Evolutionary conservation across 2,888 invertebrate genomes (phyloP), one percentile per base, ranked within the genome.

Genomic region (Rapana venosa): DNA sequence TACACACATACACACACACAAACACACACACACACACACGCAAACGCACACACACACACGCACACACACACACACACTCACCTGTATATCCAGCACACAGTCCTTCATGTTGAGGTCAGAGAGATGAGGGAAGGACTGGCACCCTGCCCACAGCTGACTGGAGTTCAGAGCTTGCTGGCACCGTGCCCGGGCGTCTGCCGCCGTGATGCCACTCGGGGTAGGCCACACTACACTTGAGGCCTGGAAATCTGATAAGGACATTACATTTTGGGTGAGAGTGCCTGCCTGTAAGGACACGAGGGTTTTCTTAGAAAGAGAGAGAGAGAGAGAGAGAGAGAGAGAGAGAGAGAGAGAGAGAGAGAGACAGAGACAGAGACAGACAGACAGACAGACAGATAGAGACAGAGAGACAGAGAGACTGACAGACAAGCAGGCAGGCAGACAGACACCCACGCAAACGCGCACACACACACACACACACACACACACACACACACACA

Each of bases 201-300:
- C 89, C 0, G 90, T 91, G 35, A 90, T 66, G 36, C 89, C 90
- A 17, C 87, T 70, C 8, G 77, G 87, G 81, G 89, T 91, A 6
- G 91, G 91, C 91, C 91, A 91, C 32, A 35, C 77, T 32, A 79
- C 32, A 32, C 26, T 79, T 13, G 1, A 17, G 32, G 13, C 32
- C 17, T 79, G 17, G 4, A 79, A 15, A 32, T 32, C 77, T 79
- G 35, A 32, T 32, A n/a, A 26, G 13, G 13, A 32, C 30, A 35
- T 79, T 32, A 58, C 58, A 58, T 8, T 13, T 13, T 20, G 61
- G 4, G 61, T 61, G 15, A 61, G 22, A 22, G 61, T 22, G 22
- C 22, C 61, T n/a, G n/a, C n/a, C n/a, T n/a, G n/a, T n/a, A 22
- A 20, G 2, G 20, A 4, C 61, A 61, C 61, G 4, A 47, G 8